Evolutionary conservation across 2,113 vertebrate genomes (phyloP).

Genomic region (Gambusia holbrooki): DNA sequence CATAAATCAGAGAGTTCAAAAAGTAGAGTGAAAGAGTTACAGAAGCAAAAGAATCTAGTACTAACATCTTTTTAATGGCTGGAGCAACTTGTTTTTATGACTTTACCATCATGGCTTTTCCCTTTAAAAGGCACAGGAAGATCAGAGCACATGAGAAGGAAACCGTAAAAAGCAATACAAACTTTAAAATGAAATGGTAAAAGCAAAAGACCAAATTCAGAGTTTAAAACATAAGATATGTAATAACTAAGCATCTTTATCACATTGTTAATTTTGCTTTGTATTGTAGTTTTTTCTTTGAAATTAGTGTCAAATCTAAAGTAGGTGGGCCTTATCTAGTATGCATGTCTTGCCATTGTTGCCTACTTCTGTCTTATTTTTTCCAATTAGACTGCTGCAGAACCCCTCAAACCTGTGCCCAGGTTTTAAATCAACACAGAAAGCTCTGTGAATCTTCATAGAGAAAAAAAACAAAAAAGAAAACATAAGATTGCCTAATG

Average conservation of each 20-base stretch:
- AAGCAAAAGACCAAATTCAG: not conserved
- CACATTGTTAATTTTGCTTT: not conserved
- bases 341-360: not conserved
- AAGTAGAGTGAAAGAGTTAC: not conserved
- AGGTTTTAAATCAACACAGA: rapidly evolving
- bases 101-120: constrained; percentile 18
- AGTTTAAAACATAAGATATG: no score
- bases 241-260: not conserved
- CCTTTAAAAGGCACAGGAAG: constrained; percentile 15
- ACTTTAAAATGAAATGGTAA: not conserved
- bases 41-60: not conserved
- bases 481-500: not conserved
- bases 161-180: not conserved
- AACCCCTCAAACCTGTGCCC: not conserved
- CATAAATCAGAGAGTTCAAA: not conserved
- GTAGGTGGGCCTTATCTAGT: not conserved
- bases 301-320: not conserved
- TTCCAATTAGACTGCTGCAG: not conserved
- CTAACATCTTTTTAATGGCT: not conserved
- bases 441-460: not conserved
- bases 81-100: not conserved
- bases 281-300: not conserved
- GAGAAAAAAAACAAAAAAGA: not conserved
- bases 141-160: not conserved
- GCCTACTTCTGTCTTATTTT: not conserved